Conservation (phyloP, 2,113 vertebrate genomes). For the Anser cygnoides region DNA sequence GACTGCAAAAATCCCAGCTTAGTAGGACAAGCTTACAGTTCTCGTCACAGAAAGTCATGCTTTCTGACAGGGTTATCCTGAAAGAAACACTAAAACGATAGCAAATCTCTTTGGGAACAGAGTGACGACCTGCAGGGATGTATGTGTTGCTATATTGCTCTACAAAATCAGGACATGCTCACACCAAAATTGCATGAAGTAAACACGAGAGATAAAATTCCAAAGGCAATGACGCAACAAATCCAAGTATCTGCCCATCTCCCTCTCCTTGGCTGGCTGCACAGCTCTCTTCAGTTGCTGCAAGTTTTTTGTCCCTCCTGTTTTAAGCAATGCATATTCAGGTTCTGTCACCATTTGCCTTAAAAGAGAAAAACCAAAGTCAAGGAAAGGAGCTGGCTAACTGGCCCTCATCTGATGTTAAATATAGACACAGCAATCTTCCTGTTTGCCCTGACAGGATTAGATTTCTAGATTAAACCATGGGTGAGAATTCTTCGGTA, state of each 20-base stretch:
- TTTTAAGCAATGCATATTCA: not conserved
- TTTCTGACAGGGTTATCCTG: not conserved
- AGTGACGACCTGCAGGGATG: not conserved
- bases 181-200: not conserved
- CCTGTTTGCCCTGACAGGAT: not conserved
- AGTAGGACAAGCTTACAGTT: not conserved
- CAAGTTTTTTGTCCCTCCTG: not conserved
- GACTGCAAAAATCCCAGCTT: not conserved
- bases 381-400: not conserved
- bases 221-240: not conserved
- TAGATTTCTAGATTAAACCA: not conserved
- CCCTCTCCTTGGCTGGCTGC: not conserved
- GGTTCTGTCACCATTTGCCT: not conserved
- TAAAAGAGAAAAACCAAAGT: constrained; percentile 2
- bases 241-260: not conserved
- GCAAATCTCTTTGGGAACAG: not conserved
- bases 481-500: not conserved
- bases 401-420: not conserved
- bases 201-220: not conserved
- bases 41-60: not conserved
- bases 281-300: not conserved
- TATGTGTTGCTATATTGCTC: not conserved
- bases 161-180: not conserved
- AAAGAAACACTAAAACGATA: not conserved
- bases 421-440: not conserved